Evolutionary conservation across 2,888 invertebrate species (phyloP).

Genomic region (Cepaea hortensis): DNA sequence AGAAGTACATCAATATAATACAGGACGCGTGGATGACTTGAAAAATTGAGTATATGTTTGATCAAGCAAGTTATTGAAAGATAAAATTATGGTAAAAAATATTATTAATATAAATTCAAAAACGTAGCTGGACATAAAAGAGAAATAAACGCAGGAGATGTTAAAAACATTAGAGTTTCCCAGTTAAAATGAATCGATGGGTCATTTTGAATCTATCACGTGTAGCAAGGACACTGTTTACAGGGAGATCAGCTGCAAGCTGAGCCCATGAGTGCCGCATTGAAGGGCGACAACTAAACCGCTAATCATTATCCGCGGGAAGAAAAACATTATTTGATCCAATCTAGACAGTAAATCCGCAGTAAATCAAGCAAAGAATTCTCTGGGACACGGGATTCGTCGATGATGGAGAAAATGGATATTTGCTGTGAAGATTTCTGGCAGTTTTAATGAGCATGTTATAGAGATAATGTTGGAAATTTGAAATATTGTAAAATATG

Average conservation of each 20-base stretch:
- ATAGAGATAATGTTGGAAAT: background rate
- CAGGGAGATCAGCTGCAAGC: background rate
- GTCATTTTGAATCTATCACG: background rate
- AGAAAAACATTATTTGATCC: background rate
- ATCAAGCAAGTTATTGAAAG: background rate
- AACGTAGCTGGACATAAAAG: background rate
- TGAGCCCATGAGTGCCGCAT: background rate
- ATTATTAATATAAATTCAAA: background rate
- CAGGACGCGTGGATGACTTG: background rate
- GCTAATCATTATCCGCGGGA: background rate
- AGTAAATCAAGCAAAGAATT: conserved; percentile 5
- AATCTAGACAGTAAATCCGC: background rate
- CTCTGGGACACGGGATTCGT: background rate
- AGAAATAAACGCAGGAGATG: background rate
- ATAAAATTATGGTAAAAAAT: background rate
- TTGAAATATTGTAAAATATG: background rate
- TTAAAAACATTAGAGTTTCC: background rate
- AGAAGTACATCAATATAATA: no score
- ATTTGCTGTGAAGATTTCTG: conserved; percentile 2
- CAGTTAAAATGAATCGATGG: background rate
- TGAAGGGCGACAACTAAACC: conserved; percentile 9
- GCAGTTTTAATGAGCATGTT: background rate
- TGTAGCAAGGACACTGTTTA: background rate
- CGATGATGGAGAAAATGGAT: background rate
- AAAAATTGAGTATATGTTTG: background rate